phyloP scores from a whole-genome alignment of 2,888 invertebrate species.

The Heteropelma amictum region DNA sequence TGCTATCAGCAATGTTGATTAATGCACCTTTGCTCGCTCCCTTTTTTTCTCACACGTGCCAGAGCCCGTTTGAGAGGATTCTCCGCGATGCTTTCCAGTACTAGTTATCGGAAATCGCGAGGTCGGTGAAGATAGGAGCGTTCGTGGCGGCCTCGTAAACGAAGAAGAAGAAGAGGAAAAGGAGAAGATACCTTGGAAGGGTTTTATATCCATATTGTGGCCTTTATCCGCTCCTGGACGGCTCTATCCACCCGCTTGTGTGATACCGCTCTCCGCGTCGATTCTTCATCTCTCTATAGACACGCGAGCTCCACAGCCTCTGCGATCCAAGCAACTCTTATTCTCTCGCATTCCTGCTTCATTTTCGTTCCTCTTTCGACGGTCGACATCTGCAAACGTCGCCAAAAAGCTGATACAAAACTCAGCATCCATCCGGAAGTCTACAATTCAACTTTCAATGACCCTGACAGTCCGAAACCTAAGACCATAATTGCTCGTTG shows the following conservation, averaged over 20 bases:
- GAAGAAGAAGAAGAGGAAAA: conserved; percentile 28
- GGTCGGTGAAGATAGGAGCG: conserved; percentile 44
- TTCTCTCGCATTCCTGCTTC: too few species aligned
- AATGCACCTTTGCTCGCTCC: conserved; percentile 18
- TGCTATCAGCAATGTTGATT: conserved; percentile 31
- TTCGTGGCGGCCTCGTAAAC: conserved; percentile 20
- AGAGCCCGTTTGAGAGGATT: conserved; percentile 23
- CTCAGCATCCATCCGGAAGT: too few species aligned
- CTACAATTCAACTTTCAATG: too few species aligned
- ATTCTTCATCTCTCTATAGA: conserved; percentile 14
- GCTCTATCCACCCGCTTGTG: conserved; percentile 48
- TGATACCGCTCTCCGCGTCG: conserved; percentile 31
- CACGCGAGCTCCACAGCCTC: too few species aligned
- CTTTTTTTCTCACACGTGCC: conserved; percentile 3
- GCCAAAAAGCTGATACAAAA: too few species aligned
- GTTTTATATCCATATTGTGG: conserved; percentile 49
- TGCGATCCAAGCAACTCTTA: too few species aligned
- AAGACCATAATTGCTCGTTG: too few species aligned
- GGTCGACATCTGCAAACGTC: too few species aligned
- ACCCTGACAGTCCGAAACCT: too few species aligned
- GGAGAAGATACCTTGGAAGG: conserved; percentile 11
- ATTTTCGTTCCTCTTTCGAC: too few species aligned
- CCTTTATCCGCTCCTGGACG: conserved; percentile 53
- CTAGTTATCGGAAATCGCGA: conserved; percentile 53
- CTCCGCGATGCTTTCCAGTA: background rate